Evolutionary conservation across 2,797 vertebrate species (phyloP), one percentile per base, ranked within the genome.

Genomic region (Cephalopachus bancanus): DNA sequence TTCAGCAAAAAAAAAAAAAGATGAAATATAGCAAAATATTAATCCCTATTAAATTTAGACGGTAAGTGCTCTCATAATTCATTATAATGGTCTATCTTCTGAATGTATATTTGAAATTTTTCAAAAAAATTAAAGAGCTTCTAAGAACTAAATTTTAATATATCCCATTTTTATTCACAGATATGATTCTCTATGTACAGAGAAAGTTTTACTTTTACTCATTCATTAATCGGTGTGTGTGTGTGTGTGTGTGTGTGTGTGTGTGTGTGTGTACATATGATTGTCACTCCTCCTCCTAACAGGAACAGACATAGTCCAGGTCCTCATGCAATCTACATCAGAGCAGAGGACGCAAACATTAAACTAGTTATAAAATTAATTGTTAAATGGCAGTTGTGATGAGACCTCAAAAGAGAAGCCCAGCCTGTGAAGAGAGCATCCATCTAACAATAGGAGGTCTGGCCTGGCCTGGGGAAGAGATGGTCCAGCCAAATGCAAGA

Each of bases 1-100:
- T 91, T 96, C 60, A 75, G 59, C 10, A 92, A 84, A 94, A 44
- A 62, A 87, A 87, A 86, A 93, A 64, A 76, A 20, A 44, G 24
- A n/a, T 84, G 33, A 83, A 94, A 75, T 88, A 59, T 20, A 15
- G 24, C 55, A 95, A 90, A 85, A 71, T 91, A n/a, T 80, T 69
- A 83, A 85, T 95, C 65, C 60, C 6, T 74, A 11, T 69, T 71
- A 69, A 89, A 71, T 62, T 76, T 10, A 53, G 44, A 28, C 57
- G 12, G 51, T 57, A 91, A 33, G 1, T 55, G 51, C 30, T 90
- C 19, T 55, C 76, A 59, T 59, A 75, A 15, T 74, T 93, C 60
- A 79, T 91, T 69, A 81, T 19, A 80, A 72, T 72, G 17, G 28
- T 76, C 37, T 78, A 28, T 78, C 76, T 86, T 87, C 30, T 93